phyloP scores from a whole-genome alignment of 2,888 invertebrate genomes.

The Pseudoips prasinana region DNA sequence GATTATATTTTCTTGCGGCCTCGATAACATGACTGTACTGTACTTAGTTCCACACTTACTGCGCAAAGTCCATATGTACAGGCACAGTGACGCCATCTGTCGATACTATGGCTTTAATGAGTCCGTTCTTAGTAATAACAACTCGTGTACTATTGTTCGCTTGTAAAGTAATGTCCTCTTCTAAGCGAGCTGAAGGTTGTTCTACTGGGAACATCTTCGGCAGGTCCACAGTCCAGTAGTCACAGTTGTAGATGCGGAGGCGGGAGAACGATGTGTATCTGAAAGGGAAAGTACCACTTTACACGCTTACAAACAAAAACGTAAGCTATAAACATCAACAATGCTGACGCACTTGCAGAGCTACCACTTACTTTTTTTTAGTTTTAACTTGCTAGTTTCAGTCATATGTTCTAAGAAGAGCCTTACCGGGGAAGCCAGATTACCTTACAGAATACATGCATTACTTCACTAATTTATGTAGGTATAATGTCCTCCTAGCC shows the following conservation, averaged over 20 bases:
- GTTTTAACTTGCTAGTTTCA: too few relatives aligned
- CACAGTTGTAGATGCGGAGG: constrained; percentile 78
- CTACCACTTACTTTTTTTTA: too few relatives aligned
- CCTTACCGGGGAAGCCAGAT: too few relatives aligned
- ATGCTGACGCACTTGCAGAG: too few relatives aligned
- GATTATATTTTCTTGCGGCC: too few relatives aligned
- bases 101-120: constrained; percentile 86
- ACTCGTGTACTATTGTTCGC: constrained; percentile 69
- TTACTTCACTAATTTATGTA: too few relatives aligned
- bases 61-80: constrained; percentile 89
- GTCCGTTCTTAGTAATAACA: constrained; percentile 85
- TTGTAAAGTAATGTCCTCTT: constrained; percentile 56
- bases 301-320: too few relatives aligned
- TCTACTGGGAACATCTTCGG: constrained; percentile 70
- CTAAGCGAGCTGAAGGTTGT: constrained; percentile 51
- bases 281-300: constrained; percentile 1
- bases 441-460: too few relatives aligned
- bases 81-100: constrained; percentile 63
- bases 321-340: not conserved
- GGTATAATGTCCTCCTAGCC: too few relatives aligned
- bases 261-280: constrained; percentile 79
- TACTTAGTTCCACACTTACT: too few relatives aligned
- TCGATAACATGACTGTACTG: too few relatives aligned
- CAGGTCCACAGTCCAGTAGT: constrained; percentile 67
- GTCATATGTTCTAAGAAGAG: too few relatives aligned